These are phyloP conservation scores for Odontamblyopus rebecca DNA, from an alignment of 2,797 vertebrate genomes.

Conservation along the genomic window DNA sequence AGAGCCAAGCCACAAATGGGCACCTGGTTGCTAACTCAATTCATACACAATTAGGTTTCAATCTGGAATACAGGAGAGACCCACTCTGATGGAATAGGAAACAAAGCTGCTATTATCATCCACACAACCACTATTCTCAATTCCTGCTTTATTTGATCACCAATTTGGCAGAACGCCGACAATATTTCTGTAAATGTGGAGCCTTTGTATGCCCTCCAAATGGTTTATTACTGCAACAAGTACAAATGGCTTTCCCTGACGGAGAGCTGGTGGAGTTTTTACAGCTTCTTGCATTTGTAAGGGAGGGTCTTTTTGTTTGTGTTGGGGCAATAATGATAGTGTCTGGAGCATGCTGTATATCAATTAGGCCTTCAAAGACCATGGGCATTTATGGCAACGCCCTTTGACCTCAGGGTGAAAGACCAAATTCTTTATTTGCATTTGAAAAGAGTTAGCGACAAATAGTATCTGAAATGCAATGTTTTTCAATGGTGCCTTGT, in stretches of 20 bases:
- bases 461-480: conserved; percentile 47
- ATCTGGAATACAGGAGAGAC: conserved; percentile 44
- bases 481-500: conserved; percentile 15
- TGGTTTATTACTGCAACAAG: conserved; percentile 53
- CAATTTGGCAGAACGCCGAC: conserved; percentile 45
- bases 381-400: conserved; percentile 63
- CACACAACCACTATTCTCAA: conserved; percentile 56
- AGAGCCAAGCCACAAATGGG: conserved; percentile 59
- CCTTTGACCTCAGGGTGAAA: conserved; percentile 75
- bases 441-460: conserved; percentile 56
- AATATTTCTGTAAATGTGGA: conserved; percentile 60
- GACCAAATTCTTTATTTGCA: conserved; percentile 67
- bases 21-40: conserved; percentile 64
- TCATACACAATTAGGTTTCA: conserved; percentile 66
- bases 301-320: conserved; percentile 56
- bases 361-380: conserved; percentile 77
- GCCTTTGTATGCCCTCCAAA: conserved; percentile 43
- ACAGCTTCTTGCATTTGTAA: conserved; percentile 48
- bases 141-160: conserved; percentile 58
- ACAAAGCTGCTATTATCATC: conserved; percentile 53
- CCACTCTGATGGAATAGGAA: conserved; percentile 34
- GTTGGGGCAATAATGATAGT: conserved; percentile 49
- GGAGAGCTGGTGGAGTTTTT: conserved; percentile 33
- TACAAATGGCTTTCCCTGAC: conserved; percentile 56
- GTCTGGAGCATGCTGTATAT: conserved; percentile 74